phyloP scores from a whole-genome alignment of 2,888 invertebrate species.

The Thecophora atra region DNA sequence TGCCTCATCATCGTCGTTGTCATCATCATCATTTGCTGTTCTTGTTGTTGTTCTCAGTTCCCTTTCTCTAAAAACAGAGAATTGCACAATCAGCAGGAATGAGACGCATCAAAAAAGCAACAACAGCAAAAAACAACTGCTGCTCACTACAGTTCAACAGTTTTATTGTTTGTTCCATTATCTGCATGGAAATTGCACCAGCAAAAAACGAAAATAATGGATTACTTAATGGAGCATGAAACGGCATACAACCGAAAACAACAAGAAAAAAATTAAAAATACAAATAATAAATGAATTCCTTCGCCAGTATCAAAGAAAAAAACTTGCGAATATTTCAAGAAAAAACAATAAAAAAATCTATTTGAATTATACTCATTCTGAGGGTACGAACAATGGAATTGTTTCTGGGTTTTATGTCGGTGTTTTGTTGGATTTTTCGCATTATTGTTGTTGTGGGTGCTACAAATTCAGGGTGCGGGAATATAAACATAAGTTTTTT shows the following conservation, averaged over 20 bases:
- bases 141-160: slow-evolving; percentile 5
- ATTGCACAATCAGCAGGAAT: slow-evolving; percentile 28
- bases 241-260: neutral
- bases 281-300: neutral
- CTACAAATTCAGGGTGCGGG: no score
- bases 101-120: neutral
- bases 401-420: neutral
- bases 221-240: slow-evolving; percentile 32
- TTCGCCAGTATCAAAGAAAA: neutral
- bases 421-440: neutral
- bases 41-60: neutral
- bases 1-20: neutral
- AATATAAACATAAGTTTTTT: no score
- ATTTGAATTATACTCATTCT: no score
- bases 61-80: neutral
- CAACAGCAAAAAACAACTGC: slow-evolving; percentile 3
- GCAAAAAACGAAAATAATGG: slow-evolving; percentile 10
- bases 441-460: slow-evolving; percentile 10
- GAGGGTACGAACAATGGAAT: neutral
- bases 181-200: neutral
- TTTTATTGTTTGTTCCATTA: slow-evolving; percentile 14
- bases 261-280: slow-evolving; percentile 5
- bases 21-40: neutral
- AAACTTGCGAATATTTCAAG: no score
- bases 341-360: no score